Base-by-base conservation (phyloP, 2,888 invertebrate genomes). In the Megalurothrips usitatus region DNA sequence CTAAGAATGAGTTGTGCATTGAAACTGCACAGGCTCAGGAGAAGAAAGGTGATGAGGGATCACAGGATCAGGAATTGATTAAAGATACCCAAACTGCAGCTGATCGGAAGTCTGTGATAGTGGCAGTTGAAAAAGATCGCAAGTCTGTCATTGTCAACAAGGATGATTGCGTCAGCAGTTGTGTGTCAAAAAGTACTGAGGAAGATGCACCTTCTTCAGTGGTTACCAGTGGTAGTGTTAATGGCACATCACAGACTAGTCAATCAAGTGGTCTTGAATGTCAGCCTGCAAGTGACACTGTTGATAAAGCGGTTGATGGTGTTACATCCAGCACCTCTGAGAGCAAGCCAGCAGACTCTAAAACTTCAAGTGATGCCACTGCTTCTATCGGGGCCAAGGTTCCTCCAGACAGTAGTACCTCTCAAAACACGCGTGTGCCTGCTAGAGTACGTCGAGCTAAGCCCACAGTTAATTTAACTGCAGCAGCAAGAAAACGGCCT, bases 61-160 rank as follows among this genome's bases (percentile, higher is more conserved):
- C 6, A 17, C 17, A 58, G 58, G 14, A 17, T 11, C 17, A 14
- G 19, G 34, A 43, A 43, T 14, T 6, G 58, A 58, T 1, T 58
- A 17, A 17, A 9, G 17, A 19, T 4, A 19, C 14, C 17, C 58
- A 58, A 19, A 6, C 10, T 58, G 58, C 68, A 8, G 12, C 68
- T 26, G 68, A 75, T 26, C 23, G 68, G 23, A 75, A 26, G 26
- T 75, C 68, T 12, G 68, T 75, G 12, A 75, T 75, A 26, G 68
- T 75, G 68, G 9, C 68, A 4, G n/a, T 58, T 19, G 58, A 58
- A 58, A 10, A 58, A n/a, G 68, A 75, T 75, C 68, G 68, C 12
- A 75, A 75, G 12, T 75, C 68, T 75, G 68, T 75, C 9, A 75
- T 75, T 75, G 68, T 75, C 8, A 75, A 75, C 12, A 75, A 26